Evolutionary conservation across 2,113 vertebrate species (phyloP), one percentile per base, ranked within the genome.

Genomic region (Austrofundulus limnaeus): DNA sequence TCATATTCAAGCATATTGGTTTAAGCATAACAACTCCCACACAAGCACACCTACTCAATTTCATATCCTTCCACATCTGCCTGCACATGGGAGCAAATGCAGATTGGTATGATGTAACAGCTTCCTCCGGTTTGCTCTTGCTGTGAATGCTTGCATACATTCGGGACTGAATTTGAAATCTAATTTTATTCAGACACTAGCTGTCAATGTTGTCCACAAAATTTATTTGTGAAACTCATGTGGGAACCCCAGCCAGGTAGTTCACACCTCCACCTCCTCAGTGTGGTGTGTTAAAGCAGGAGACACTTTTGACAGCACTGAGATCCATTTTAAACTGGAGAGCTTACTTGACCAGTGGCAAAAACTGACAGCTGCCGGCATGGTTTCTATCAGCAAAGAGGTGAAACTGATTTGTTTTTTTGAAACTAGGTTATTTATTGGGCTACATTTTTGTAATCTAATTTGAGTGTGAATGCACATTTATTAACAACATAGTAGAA

Each of bases 251-350:
- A 42, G 62, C 74, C 72, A 81, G 66, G 65, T 74, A 56, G 59
- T 83, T 85, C 72, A 78, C 85, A 85, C 80, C 81, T 79, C 70
- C 77, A 63, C 78, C 65, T 78, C 74, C 68, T 82, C 66, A 42
- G 28, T 71, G 54, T 77, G 46, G 80, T 61, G 65, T 75, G 76
- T 75, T 80, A 42, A 66, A 78, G 52, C 67, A 13, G 72, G 65
- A 72, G 75, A 71, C 70, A 73, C 37, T 75, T 80, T 79, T 84
- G 81, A 84, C 79, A 87, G 80, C 47, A 50, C 42, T 55, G 49
- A 62, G 39, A 80, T 66, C 31, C 75, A 67, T 73, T 78, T 85
- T 66, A 54, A 75, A 59, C 48, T 37, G 11, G 54, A 72, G 48
- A 78, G 70, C 45, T 68, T 28, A 24, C 19, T 73, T 52, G 48